Base-by-base conservation (phyloP, 2,113 vertebrate species). In the Oreocharis arfaki region DNA sequence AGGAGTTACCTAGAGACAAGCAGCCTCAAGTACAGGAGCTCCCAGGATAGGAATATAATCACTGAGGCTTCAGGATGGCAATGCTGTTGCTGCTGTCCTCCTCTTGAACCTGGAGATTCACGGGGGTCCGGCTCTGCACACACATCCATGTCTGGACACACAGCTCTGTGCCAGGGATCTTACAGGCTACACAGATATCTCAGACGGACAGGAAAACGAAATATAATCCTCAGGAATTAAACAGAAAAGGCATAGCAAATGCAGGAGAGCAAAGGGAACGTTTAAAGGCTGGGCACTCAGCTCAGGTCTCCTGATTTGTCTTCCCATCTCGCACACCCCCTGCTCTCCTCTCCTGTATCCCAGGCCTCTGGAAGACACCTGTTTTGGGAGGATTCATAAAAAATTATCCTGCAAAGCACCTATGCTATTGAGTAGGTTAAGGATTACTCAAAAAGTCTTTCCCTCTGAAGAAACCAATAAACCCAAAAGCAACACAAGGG, bases 1-100 rank as follows among this genome's bases (percentile, higher is more conserved):
- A 87, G 59, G 50, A 77, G 71, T 81, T 78, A 93, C 73, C 90
- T 89, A 78, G 85, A 93, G 75, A 91, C 71, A 30, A 90, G 56
- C 71, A 83, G 42, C 61, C 50, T 79, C 33, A 27, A 71, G 71
- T 11, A 50, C n/a, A 81, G 53, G 60, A 63, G 57, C 65, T 81
- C 53, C 53, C 69, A 57, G 53, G 17, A 59, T 13, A 37, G 37
- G 52, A 91, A 73, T 22, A 17, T 3, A 61, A 56, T 17, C 13
- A 3, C 6, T 1, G 59, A 69, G 71, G 56, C 44, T 52, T 52
- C 65, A 42, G 60, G 33, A 81, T 27, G 28, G 35, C 32, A 68
- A 28, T 0, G 0, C n/a, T 64, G 71, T 57, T 8, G 1, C 47
- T 65, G 49, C 78, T 76, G 35, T 69, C 74, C 44, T 60, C 49